Percentiles rank a stretch among this genome's conserved stretches.
phyloP scores from a whole-genome alignment of 2,888 invertebrate genomes.

The Odiellus spinosus region DNA sequence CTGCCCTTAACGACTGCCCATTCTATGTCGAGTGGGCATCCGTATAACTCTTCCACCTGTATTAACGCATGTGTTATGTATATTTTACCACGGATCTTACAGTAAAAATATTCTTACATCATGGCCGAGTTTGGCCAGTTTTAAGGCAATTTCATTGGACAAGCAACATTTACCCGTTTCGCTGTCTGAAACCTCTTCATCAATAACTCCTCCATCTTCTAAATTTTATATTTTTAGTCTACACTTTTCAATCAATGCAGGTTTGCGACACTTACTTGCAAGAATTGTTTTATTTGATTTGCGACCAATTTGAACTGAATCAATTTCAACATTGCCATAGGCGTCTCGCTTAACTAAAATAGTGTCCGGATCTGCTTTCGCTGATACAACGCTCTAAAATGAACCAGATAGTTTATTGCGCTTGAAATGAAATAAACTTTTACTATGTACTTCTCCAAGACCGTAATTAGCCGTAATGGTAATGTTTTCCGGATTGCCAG shows the following conservation, averaged over 20 bases:
- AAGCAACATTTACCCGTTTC: neutral
- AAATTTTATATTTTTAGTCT: too few relatives aligned
- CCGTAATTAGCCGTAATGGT: conserved; percentile 64
- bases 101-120: neutral
- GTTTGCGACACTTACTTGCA: too few relatives aligned
- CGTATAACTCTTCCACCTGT: neutral
- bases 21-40: neutral
- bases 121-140: neutral
- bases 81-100: too few relatives aligned
- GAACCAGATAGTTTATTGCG: neutral
- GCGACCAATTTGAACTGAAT: conserved; percentile 7
- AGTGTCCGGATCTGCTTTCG: conserved; percentile 57
- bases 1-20: neutral
- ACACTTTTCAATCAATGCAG: too few relatives aligned
- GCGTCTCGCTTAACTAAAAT: conserved; percentile 38
- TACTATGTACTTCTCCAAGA: conserved; percentile 40
- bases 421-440: neutral
- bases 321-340: conserved; percentile 1
- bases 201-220: neutral
- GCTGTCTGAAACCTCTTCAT: neutral
- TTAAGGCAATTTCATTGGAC: neutral
- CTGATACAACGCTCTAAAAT: conserved; percentile 48
- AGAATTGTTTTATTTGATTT: neutral
- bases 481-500: conserved; percentile 48
- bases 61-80: too few relatives aligned